Conservation (phyloP, 1,140 invertebrate species). For the Oedothorax gibbosus region DNA sequence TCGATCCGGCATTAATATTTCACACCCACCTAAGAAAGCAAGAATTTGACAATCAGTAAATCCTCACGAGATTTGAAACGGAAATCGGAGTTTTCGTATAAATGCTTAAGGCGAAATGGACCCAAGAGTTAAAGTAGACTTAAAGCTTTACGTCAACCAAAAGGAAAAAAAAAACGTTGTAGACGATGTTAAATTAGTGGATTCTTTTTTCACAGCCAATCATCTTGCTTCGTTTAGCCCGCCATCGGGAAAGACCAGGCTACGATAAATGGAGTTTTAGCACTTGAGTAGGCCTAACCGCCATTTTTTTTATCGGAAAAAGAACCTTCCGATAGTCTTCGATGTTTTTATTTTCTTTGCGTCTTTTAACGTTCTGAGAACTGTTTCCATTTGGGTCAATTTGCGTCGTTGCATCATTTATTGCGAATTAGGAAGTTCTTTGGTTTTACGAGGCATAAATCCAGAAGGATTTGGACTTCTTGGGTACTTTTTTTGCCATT, state of each 20-base stretch:
- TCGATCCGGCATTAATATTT: background rate
- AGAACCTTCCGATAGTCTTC: constrained; percentile 24
- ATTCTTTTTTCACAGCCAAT: constrained; percentile 27
- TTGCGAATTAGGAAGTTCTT: constrained; percentile 24
- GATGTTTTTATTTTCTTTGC: constrained; percentile 1
- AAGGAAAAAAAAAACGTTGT: constrained; percentile 1
- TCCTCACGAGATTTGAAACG: background rate
- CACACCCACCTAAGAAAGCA: background rate
- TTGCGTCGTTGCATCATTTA: constrained; percentile 42
- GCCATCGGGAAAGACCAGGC: constrained; percentile 20
- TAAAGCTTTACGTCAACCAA: constrained; percentile 17
- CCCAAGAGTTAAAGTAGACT: constrained; percentile 14
- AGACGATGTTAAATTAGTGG: constrained; percentile 41
- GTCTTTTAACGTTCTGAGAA: constrained; percentile 7
- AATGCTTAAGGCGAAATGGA: constrained; percentile 11
- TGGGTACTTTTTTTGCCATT: no score
- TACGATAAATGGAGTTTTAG: constrained; percentile 52
- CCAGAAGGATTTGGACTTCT: no score
- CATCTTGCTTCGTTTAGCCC: constrained; percentile 39
- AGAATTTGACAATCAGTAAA: background rate
- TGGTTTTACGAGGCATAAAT: no score
- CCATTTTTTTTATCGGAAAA: constrained; percentile 12
- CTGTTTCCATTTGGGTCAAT: constrained; percentile 36
- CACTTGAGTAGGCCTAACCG: constrained; percentile 41
- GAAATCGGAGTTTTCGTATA: background rate